These are phyloP conservation scores for Pristionchus maxplancki DNA, from an alignment of 2,888 invertebrate species.

Conservation along the genomic window DNA sequence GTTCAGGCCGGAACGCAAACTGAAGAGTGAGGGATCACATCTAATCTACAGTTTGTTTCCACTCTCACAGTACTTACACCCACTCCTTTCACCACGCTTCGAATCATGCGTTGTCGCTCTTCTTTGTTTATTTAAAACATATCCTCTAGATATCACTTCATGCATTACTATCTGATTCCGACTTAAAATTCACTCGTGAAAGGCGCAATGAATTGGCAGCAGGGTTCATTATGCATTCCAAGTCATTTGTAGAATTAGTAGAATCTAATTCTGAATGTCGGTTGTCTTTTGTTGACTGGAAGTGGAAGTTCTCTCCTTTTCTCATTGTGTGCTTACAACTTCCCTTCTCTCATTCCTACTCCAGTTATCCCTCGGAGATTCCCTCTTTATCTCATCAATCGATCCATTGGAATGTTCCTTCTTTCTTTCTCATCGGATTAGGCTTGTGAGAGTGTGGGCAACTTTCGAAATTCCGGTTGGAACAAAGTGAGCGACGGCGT, in stretches of 20 bases:
- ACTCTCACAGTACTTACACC: not conserved
- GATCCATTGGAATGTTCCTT: not conserved
- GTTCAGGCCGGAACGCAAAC: conserved; percentile 22
- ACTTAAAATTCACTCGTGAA: too few species aligned
- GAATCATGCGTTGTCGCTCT: conserved; percentile 5
- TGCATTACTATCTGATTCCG: too few species aligned
- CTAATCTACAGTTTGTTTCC: conserved; percentile 36
- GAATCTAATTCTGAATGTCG: not conserved
- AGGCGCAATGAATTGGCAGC: too few species aligned
- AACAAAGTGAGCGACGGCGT: not conserved
- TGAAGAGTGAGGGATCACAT: conserved; percentile 30
- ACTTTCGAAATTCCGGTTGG: conserved; percentile 23
- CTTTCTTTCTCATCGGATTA: not conserved
- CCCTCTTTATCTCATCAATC: conserved; percentile 19
- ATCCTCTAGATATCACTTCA: too few species aligned
- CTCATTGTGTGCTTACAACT: conserved; percentile 44
- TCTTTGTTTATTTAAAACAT: too few species aligned
- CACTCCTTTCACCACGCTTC: not conserved
- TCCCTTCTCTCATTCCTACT: not conserved
- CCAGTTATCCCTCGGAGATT: conserved; percentile 6
- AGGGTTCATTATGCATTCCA: too few species aligned
- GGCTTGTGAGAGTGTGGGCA: not conserved
- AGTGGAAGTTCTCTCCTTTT: not conserved
- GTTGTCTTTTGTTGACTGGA: not conserved
- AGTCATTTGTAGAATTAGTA: too few species aligned